phyloP scores from a whole-genome alignment of 1,140 invertebrate genomes.

The Drosophila navojoa region DNA sequence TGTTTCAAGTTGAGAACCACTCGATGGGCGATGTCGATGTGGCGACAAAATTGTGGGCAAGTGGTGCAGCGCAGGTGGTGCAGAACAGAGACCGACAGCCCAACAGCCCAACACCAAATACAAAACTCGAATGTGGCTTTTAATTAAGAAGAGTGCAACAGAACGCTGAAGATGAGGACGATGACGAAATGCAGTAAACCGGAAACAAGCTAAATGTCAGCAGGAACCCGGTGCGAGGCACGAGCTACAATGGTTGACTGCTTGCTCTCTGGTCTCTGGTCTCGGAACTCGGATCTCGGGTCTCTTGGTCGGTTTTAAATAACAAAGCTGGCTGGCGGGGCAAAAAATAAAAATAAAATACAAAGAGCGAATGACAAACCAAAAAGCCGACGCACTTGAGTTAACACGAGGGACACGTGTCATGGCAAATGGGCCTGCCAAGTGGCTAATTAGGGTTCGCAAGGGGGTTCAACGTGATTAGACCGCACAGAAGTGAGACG shows the following conservation, averaged over 20 bases:
- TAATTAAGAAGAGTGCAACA: conserved; percentile 54
- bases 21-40: conserved; percentile 21
- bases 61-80: conserved; percentile 22
- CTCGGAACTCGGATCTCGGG: background rate
- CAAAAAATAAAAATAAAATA: background rate
- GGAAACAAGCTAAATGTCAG: conserved; percentile 46
- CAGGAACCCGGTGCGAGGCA: conserved; percentile 7
- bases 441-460: conserved; percentile 35
- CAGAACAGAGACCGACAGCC: background rate
- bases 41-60: conserved; percentile 39
- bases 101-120: conserved; percentile 17
- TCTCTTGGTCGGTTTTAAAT: conserved; percentile 35
- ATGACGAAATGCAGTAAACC: conserved; percentile 50
- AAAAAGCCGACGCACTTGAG: conserved; percentile 59
- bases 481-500: background rate
- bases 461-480: conserved; percentile 13
- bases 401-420: conserved; percentile 63
- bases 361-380: conserved; percentile 43
- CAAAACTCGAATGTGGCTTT: conserved; percentile 35
- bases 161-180: conserved; percentile 20
- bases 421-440: conserved; percentile 16
- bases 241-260: conserved; percentile 18
- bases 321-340: conserved; percentile 42
- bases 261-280: background rate
- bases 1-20: conserved; percentile 12